Evolutionary conservation across 2,888 invertebrate species (phyloP), one percentile per base, ranked within the genome.

Genomic region (Apamea epomidion): DNA sequence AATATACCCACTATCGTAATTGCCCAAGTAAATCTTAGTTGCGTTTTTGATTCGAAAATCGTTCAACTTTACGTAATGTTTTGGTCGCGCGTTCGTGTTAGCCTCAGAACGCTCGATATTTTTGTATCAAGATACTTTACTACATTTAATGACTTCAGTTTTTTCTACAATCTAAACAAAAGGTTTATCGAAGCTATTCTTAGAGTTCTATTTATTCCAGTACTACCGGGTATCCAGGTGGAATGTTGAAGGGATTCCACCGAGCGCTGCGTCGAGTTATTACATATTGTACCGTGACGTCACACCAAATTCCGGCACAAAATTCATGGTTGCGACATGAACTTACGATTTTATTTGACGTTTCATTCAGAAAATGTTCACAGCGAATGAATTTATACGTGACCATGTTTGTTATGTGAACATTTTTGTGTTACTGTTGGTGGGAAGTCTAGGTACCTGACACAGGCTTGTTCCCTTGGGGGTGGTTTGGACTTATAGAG

Each of bases 331-430:
- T 67, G 77, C 76, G 29, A 48, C 48, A 48, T 76, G 79, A 76
- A 86, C 75, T 71, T 14, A 67, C 54, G 72, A 76, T 76, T 84
- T 84, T 81, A 84, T 81, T 76, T 74, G 74, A 84, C 70, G 37
- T 80, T 72, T 73, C 60, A 83, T 83, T 82, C 67, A 69, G 74
- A 60, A 73, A 67, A 76, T 84, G 72, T 72, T 71, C 74, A 25
- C 51, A 42, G 25, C 29, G 64, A 68, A 67, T 69, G 76, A 67
- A 72, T 86, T 74, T 81, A 72, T 69, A 69, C 58, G 54, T 37
- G 54, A 25, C 32, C 80, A 67, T 72, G 62, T 83, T 71, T 82
- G 42, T 74, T 84, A 74, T 62, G 60, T 62, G 48, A 25, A 68
- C 12, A 65, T 77, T 76, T 76, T 68, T 67, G 67, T 58, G 48